A percentile compares a stretch with the other conserved stretches of the same genome.
phyloP scores from a whole-genome alignment of 2,113 vertebrate species.

The Notiomystis cincta region DNA sequence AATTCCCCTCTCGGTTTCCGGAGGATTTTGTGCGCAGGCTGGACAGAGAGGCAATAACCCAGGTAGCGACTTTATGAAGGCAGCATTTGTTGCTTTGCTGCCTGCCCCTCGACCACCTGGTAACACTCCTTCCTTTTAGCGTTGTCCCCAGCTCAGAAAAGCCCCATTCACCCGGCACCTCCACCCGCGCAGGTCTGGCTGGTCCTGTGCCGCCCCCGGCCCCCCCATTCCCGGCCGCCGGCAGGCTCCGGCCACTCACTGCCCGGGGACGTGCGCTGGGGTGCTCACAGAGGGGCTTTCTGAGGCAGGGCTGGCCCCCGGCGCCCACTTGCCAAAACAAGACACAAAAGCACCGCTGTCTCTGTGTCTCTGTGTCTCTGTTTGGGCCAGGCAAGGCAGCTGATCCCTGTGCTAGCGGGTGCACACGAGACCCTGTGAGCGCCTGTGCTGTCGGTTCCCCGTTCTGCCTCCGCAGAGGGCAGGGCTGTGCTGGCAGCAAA shows the following conservation, averaged over 20 bases:
- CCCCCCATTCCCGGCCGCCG: not conserved
- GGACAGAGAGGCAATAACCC: slow-evolving; percentile 3
- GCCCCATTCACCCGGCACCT: slow-evolving; percentile 3
- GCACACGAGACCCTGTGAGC: rapidly evolving
- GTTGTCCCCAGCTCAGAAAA: slow-evolving; percentile 4
- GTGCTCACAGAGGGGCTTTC: not conserved
- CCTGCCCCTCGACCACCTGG: slow-evolving; percentile 16
- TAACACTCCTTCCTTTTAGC: slow-evolving; percentile 40
- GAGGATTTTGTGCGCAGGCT: not conserved
- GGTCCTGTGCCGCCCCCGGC: not conserved
- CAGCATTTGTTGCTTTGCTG: slow-evolving; percentile 11
- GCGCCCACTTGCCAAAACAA: not conserved
- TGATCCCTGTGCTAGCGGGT: rapidly evolving
- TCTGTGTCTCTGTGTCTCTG: not conserved
- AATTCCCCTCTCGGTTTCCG: slow-evolving; percentile 32
- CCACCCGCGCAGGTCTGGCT: not conserved
- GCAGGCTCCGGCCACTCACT: not conserved
- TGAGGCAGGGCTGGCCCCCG: not conserved
- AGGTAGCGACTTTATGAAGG: slow-evolving; percentile 37
- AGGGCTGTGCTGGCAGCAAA: not conserved
- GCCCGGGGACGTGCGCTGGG: not conserved
- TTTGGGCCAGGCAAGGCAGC: not conserved
- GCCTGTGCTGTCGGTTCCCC: not conserved
- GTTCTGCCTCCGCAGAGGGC: rapidly evolving
- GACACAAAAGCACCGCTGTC: not conserved